These are phyloP conservation scores for Hypena proboscidalis DNA, from an alignment of 2,888 invertebrate genomes.

Conservation along the genomic window DNA sequence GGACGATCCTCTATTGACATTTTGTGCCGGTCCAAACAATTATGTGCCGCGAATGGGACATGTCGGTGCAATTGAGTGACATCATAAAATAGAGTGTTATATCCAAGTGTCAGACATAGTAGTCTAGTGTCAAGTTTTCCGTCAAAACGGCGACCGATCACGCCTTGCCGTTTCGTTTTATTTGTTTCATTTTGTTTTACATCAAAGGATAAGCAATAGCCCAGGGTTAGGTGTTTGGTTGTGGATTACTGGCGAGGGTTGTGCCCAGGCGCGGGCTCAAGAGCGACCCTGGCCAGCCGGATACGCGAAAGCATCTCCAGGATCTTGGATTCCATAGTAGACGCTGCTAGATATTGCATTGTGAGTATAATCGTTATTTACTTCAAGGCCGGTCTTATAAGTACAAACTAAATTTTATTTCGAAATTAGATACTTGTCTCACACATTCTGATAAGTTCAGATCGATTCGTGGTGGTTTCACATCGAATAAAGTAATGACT, in stretches of 20 bases:
- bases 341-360: constrained; percentile 83
- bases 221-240: constrained; percentile 65
- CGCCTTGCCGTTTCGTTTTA: constrained; percentile 77
- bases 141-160: constrained; percentile 77
- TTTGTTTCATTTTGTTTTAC: constrained; percentile 82
- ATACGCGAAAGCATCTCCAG: constrained; percentile 79
- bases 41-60: constrained; percentile 92
- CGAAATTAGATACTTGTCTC: too few species aligned
- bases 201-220: constrained; percentile 82
- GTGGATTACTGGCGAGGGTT: constrained; percentile 63
- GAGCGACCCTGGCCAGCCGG: constrained; percentile 79
- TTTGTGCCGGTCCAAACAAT: constrained; percentile 67
- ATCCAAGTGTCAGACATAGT: constrained; percentile 46
- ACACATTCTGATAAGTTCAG: too few species aligned
- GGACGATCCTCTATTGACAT: constrained; percentile 50
- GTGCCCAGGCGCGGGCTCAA: constrained; percentile 64
- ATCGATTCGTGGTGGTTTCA: too few species aligned
- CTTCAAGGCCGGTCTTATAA: too few species aligned
- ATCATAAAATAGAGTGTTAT: constrained; percentile 74
- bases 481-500: too few species aligned
- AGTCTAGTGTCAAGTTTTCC: constrained; percentile 63
- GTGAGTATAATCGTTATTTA: constrained; percentile 63
- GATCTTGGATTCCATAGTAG: constrained; percentile 82
- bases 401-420: too few species aligned
- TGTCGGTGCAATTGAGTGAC: constrained; percentile 77